Evolutionary conservation across 2,888 invertebrate species (phyloP), one percentile per base, ranked within the genome.

Genomic region (Isoperla grammatica): DNA sequence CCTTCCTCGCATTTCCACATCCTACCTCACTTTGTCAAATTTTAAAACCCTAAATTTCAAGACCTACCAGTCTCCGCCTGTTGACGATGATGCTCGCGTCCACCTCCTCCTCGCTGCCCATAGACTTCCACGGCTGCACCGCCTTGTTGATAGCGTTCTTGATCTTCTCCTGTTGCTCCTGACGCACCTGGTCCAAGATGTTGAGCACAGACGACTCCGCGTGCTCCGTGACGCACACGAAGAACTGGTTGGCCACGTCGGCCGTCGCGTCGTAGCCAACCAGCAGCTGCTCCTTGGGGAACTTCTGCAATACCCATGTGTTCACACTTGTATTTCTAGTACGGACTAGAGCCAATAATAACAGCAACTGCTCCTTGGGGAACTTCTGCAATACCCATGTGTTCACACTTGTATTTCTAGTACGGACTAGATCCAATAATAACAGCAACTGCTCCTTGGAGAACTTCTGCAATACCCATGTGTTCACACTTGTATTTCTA

Each of bases 81-180:
- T 80, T 79, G 15, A 79, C 71, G 5, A 79, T 78, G 19, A 77
- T 68, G 0, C 76, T 70, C 48, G 81, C 76, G 55, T 78, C 79
- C 46, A 89, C 79, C 73, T 87, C 87, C 2, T 64, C 65, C 64
- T 83, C 85, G 68, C 88, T 87, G 20, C 88, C 88, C 4, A 82
- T 73, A 60, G 78, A 77, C 20, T 72, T 70, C 87, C 88, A 88
- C 0, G 73, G 69, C 5, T 76, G 74, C 2, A 75, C 71, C 0
- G 67, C 68, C 57, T 66, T 67, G 55, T 72, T 71, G 73, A 61
- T 64, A 63, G 65, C 61, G 39, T 65, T 66, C 29, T 64, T 57
- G n/a, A 62, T 54, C 53, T 63, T 63, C 15, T 67, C 65, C 60
- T 72, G 76, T 63, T 81, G 71, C 71, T 78, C 81, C 67, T 75